Evolutionary conservation across 2,797 vertebrate species (phyloP), one percentile per base, ranked within the genome.

Genomic region (Pangasius macronema): DNA sequence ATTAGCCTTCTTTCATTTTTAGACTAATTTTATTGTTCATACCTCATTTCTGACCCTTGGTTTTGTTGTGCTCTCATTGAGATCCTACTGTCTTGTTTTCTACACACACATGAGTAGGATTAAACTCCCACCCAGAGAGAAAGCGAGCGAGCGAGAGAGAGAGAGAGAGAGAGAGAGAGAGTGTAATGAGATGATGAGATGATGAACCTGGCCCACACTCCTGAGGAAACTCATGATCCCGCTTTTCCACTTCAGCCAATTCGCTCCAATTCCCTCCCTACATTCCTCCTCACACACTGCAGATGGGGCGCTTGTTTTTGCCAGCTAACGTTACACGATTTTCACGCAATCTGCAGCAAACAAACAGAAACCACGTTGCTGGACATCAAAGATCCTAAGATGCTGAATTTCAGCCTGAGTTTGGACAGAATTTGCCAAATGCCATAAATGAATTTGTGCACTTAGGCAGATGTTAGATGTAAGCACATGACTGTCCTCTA

Each of bases 281-380:
- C 87, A 88, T 89, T 87, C 86, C 85, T 80, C 85, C 84, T 86
- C 77, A 90, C 86, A 88, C 80, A 24, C 55, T 36, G 65, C 89
- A 91, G 86, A 87, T 88, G 89, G 86, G 88, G 57, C 57, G 27
- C 57, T 51, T 89, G 85, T 85, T 91, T 83, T 87, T 89, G 88
- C 87, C 88, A 88, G 88, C 68, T 46, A 46, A 59, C 33, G 63
- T 84, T 84, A 82, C 81, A 67, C 16, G 5, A 30, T 82, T 82
- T 82, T 65, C 39, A 65, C 18, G 33, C 77, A 39, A 5, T 55
- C 76, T 79, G n/a, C 10, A 33, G 11, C 22, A 39, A 81, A 81
- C 33, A 39, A 59, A 55, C 76, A 79, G 51, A 61, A 81, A 81
- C 11, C 33, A 67, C 24, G 18, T 49, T n/a, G 42, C 27, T 51